Evolutionary conservation across 2,888 invertebrate genomes (phyloP).

Genomic region (Loripinus fragilis): DNA sequence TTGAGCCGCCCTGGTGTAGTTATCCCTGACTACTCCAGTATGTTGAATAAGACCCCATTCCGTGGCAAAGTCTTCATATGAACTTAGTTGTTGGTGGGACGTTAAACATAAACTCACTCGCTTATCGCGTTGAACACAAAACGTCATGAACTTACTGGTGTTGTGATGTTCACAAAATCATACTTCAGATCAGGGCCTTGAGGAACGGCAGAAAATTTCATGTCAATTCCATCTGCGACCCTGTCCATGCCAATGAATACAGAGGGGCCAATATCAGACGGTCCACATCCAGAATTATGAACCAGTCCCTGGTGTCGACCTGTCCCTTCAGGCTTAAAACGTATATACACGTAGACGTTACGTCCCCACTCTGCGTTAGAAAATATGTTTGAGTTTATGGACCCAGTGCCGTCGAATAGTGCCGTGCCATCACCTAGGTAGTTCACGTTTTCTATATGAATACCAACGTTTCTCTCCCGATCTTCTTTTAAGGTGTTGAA

Average conservation of each 20-base stretch:
- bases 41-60: too few relatives aligned
- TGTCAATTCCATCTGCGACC: constrained; percentile 29
- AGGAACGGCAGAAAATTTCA: constrained; percentile 57
- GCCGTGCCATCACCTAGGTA: constrained; percentile 59
- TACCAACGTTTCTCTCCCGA: constrained; percentile 38
- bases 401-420: constrained; percentile 49
- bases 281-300: constrained; percentile 61
- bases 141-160: constrained; percentile 49
- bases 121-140: too few relatives aligned
- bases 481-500: constrained; percentile 46
- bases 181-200: constrained; percentile 33
- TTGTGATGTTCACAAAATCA: constrained; percentile 54
- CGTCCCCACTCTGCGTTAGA: constrained; percentile 57
- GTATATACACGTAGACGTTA: constrained; percentile 51
- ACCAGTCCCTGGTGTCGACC: constrained; percentile 48
- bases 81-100: too few relatives aligned
- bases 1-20: too few relatives aligned
- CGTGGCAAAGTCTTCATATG: too few relatives aligned
- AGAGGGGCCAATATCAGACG: constrained; percentile 57
- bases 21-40: too few relatives aligned
- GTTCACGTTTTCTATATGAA: constrained; percentile 49
- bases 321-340: constrained; percentile 52
- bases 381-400: constrained; percentile 56
- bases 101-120: too few relatives aligned
- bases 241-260: constrained; percentile 57